These are phyloP conservation scores for Apodemia zela DNA, from an alignment of 2,888 invertebrate genomes.

Conservation along the genomic window DNA sequence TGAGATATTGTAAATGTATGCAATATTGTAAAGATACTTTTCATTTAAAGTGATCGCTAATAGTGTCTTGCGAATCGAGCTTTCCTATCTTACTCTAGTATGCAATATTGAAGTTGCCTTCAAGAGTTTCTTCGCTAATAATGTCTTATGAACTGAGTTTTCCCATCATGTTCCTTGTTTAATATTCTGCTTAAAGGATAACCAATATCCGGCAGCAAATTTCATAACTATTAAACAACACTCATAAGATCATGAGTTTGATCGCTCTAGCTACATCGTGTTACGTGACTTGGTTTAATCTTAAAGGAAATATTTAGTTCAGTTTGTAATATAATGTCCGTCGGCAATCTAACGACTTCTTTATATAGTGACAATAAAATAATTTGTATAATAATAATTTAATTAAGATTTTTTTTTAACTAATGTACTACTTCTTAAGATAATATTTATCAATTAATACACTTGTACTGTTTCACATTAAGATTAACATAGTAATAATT, in stretches of 20 bases:
- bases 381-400: no score
- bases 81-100: not conserved
- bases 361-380: no score
- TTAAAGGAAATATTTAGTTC: not conserved
- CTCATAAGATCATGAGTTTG: slow-evolving; percentile 6
- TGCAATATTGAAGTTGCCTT: slow-evolving; percentile 2
- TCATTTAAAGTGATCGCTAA: not conserved
- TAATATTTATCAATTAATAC: no score
- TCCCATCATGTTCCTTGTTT: not conserved
- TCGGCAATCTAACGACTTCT: not conserved
- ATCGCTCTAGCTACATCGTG: not conserved
- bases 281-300: slow-evolving; percentile 7
- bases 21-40: no score
- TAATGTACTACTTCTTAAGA: no score
- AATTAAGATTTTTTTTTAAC: no score
- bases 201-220: slow-evolving; percentile 3
- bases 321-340: not conserved
- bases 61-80: not conserved
- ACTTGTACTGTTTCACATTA: no score
- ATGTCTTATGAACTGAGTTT: slow-evolving; percentile 3
- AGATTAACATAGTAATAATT: no score
- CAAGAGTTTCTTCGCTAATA: slow-evolving; percentile 1
- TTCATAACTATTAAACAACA: slow-evolving; percentile 8
- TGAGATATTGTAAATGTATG: no score
- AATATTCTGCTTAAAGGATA: slow-evolving; percentile 6